Conservation (phyloP, 2,797 vertebrate genomes). For the Pangasius larnaudii region DNA sequence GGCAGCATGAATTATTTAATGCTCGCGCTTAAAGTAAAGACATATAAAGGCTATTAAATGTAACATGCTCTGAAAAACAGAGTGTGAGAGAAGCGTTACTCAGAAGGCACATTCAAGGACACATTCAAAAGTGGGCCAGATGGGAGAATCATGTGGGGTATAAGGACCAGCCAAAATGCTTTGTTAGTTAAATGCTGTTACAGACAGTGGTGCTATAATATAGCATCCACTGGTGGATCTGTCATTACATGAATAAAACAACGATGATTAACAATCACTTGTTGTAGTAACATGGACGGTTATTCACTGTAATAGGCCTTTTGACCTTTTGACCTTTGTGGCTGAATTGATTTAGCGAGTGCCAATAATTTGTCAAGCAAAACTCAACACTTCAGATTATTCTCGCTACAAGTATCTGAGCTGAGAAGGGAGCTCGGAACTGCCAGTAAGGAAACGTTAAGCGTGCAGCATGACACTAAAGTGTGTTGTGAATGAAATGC, state of each 20-base stretch:
- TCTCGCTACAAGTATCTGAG: neutral
- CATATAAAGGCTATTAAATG: neutral
- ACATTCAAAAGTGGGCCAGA: too few species aligned
- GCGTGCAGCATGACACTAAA: neutral
- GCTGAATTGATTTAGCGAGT: neutral
- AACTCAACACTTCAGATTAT: neutral
- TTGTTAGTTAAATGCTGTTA: neutral
- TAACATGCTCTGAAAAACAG: neutral
- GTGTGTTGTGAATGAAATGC: neutral
- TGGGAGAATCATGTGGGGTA: too few species aligned
- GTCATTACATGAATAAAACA: neutral
- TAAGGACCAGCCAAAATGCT: neutral
- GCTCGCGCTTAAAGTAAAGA: neutral
- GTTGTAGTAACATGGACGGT: neutral
- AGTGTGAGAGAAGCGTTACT: neutral
- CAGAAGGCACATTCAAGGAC: neutral
- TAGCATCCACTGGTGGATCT: neutral
- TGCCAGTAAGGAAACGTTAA: neutral
- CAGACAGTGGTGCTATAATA: neutral
- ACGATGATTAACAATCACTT: neutral
- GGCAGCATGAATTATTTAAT: slow-evolving; percentile 14
- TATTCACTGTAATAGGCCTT: neutral
- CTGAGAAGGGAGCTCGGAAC: neutral
- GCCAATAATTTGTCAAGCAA: neutral
- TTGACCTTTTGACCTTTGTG: neutral